phyloP scores from a whole-genome alignment of 2,888 invertebrate species.

The Agelastica alni region DNA sequence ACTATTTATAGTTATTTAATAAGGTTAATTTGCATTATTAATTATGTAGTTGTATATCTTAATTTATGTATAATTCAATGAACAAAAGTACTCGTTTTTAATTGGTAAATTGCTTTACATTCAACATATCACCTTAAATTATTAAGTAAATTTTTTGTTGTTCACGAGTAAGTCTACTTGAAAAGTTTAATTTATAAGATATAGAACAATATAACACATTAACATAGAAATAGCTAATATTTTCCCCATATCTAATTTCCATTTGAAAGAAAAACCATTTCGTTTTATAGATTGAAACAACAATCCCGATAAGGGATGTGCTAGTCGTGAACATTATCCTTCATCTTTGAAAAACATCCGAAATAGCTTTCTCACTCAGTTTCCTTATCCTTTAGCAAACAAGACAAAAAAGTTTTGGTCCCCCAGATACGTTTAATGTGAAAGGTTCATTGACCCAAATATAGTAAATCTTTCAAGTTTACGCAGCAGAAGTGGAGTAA shows the following conservation, averaged over 20 bases:
- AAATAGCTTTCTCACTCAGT: conserved; percentile 8
- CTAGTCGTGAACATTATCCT: conserved; percentile 8
- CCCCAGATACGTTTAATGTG: conserved; percentile 11
- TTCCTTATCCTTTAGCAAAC: conserved; percentile 13
- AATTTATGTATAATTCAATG: too few relatives aligned
- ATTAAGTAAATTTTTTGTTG: too few relatives aligned
- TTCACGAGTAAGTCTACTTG: too few relatives aligned
- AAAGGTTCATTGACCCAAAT: conserved; percentile 37
- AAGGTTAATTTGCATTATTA: too few relatives aligned
- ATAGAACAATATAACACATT: too few relatives aligned
- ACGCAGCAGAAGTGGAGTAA: conserved; percentile 9
- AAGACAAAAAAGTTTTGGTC: conserved; percentile 10
- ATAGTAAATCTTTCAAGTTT: conserved; percentile 31
- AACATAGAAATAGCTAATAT: background rate
- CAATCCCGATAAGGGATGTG: conserved; percentile 1
- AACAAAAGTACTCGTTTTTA: too few relatives aligned
- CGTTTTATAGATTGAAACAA: background rate
- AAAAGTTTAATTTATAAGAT: too few relatives aligned
- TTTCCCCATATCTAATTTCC: background rate
- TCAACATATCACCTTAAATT: too few relatives aligned
- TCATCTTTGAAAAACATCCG: conserved; percentile 5
- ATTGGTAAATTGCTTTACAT: too few relatives aligned
- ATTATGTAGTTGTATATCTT: too few relatives aligned
- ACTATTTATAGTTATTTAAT: too few relatives aligned
- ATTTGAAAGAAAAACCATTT: background rate